Percentiles rank a stretch among this genome's conserved stretches.
phyloP scores from a whole-genome alignment of 2,797 vertebrate species.

The Tapirus indicus region DNA sequence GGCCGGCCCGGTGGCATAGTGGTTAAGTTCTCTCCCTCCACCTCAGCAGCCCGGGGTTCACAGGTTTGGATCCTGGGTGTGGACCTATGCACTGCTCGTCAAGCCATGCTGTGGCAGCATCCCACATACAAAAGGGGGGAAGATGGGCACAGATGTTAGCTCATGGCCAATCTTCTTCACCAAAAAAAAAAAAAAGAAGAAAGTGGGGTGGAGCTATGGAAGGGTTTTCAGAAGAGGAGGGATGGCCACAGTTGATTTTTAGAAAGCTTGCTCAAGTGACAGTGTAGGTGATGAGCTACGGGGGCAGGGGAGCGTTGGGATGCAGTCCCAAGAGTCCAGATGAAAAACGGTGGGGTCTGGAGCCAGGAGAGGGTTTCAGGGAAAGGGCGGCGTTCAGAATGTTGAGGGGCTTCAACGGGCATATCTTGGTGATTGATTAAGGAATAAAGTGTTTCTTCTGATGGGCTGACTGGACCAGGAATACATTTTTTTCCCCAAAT shows the following conservation, averaged over 20 bases:
- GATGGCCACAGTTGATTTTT: not conserved
- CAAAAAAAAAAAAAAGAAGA: not conserved
- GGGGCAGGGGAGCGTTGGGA: no score
- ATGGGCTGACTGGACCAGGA: not conserved
- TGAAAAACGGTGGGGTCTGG: not conserved
- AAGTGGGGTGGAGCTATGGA: not conserved
- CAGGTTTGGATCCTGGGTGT: no score
- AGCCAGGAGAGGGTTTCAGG: not conserved
- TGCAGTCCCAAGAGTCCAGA: not conserved
- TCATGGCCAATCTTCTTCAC: no score
- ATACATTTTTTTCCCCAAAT: not conserved
- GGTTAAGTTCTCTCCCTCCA: no score
- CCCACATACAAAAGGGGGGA: no score
- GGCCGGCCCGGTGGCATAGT: no score
- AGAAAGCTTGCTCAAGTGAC: not conserved
- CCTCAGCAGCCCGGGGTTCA: no score
- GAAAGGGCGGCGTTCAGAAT: not conserved
- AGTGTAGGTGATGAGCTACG: fast-evolving
- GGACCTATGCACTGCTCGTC: no score
- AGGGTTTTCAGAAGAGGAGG: not conserved
- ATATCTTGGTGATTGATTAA: not conserved
- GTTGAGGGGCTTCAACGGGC: not conserved
- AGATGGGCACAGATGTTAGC: no score
- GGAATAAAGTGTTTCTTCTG: not conserved
- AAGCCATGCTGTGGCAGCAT: no score